Conservation (phyloP, 2,113 vertebrate genomes). For the Misgurnus anguillicaudatus region DNA sequence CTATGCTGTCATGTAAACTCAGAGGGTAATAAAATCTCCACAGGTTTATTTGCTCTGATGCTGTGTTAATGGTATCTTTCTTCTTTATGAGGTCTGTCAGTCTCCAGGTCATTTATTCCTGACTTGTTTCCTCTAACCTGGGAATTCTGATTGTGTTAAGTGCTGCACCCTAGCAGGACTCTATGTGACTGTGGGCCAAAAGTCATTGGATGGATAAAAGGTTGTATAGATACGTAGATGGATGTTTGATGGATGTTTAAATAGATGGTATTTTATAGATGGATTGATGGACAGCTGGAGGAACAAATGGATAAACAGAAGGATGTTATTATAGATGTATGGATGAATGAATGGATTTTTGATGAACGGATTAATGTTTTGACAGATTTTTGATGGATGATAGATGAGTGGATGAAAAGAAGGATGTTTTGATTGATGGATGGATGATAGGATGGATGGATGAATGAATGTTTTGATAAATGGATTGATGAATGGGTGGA, state of each 20-base stretch:
- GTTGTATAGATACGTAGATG: neutral
- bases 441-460: neutral
- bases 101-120: conserved; percentile 12
- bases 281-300: neutral
- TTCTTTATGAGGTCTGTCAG: conserved; percentile 17
- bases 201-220: neutral
- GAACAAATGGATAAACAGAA: neutral
- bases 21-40: conserved; percentile 38
- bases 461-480: neutral
- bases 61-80: conserved; percentile 30
- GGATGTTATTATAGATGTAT: neutral
- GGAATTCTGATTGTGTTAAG: conserved; percentile 32
- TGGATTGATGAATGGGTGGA: too few relatives aligned
- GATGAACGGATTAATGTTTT: neutral
- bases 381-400: neutral
- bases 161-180: neutral
- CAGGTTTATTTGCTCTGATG: conserved; percentile 39
- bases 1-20: conserved; percentile 1
- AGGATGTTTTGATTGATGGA: too few relatives aligned
- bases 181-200: neutral
- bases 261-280: neutral
- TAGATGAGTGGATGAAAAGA: too few relatives aligned
- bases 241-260: neutral
- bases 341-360: neutral
- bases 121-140: conserved; percentile 24